Evolutionary conservation across 1,140 invertebrate species (phyloP).

Genomic region (Caenorhabditis latens): DNA sequence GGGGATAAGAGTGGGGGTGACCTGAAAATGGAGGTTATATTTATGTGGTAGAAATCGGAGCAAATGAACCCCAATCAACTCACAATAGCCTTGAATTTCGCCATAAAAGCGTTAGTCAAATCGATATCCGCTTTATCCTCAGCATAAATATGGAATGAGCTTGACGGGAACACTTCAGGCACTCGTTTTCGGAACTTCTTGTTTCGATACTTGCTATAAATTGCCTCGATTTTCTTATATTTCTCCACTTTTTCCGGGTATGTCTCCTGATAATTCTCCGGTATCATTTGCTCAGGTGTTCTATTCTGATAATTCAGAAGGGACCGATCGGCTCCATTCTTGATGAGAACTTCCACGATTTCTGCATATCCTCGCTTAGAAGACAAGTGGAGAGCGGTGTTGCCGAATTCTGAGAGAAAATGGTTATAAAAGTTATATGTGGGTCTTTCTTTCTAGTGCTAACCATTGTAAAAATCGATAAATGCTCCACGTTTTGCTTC

Average conservation of each 20-base stretch:
- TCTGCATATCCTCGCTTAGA: not conserved
- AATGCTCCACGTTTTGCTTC: not conserved
- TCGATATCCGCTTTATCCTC: not conserved
- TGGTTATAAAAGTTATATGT: not conserved
- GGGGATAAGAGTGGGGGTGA: not conserved
- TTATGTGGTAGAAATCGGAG: too few species aligned
- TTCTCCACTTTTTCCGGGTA: not conserved
- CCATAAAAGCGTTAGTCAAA: not conserved
- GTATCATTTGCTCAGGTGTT: not conserved
- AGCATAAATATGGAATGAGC: not conserved
- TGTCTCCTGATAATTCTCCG: not conserved
- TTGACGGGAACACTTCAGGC: not conserved
- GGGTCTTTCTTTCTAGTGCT: not conserved
- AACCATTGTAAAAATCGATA: not conserved
- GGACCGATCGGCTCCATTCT: not conserved
- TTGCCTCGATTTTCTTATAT: not conserved
- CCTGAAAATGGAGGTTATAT: too few species aligned
- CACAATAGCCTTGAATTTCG: not conserved
- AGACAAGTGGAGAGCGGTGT: not conserved
- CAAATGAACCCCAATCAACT: not conserved
- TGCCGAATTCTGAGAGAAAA: conserved; percentile 5
- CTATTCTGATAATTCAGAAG: not conserved
- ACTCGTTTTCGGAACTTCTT: not conserved
- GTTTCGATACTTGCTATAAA: not conserved
- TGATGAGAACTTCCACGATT: conserved; percentile 9